Conservation (phyloP, 2,888 invertebrate genomes). For the Apamea crenata region DNA sequence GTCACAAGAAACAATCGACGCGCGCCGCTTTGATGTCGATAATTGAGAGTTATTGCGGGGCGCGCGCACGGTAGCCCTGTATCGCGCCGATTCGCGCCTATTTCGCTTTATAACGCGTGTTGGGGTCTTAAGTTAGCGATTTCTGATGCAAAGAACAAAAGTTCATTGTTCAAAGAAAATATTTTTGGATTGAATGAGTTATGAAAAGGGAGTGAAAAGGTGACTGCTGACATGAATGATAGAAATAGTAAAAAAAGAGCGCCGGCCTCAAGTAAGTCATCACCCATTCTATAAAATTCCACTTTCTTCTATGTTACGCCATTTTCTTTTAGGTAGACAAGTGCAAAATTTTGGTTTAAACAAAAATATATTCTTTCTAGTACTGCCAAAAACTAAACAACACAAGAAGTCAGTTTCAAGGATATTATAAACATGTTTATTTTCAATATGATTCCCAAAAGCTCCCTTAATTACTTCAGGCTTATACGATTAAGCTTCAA, state of each 20-base stretch:
- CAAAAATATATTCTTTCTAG: too few species aligned
- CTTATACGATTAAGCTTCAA: too few species aligned
- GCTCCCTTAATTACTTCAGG: too few species aligned
- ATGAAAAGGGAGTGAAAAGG: background rate
- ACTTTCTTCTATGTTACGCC: background rate
- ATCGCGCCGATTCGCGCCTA: constrained; percentile 53
- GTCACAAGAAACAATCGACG: constrained; percentile 54
- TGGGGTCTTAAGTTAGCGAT: constrained; percentile 44
- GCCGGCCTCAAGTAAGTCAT: background rate
- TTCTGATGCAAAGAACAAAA: background rate
- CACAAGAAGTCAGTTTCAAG: background rate
- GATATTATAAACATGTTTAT: background rate
- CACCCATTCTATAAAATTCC: background rate
- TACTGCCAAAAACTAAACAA: too few species aligned
- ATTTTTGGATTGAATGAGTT: background rate
- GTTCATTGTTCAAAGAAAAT: background rate
- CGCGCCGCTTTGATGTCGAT: constrained; percentile 68
- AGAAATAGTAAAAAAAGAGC: background rate
- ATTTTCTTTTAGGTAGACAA: too few species aligned
- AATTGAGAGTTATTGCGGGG: constrained; percentile 72
- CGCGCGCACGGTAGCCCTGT: constrained; percentile 61
- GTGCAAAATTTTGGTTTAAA: too few species aligned
- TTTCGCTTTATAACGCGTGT: constrained; percentile 47
- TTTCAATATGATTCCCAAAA: too few species aligned
- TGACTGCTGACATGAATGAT: too few species aligned